Conservation (phyloP, 1,140 invertebrate species). For the Pseudomyrmex flavicornis region DNA sequence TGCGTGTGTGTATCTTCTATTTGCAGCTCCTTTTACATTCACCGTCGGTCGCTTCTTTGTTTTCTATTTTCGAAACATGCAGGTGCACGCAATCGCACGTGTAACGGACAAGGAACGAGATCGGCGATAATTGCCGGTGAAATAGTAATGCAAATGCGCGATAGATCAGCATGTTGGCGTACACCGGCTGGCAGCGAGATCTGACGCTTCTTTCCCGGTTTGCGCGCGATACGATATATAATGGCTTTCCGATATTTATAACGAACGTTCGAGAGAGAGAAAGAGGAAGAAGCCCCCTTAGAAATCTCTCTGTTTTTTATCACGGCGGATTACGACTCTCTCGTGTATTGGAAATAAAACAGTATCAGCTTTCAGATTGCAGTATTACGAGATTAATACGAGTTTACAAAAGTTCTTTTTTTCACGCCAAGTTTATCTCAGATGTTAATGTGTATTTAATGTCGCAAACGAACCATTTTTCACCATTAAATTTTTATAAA, state of each 20-base stretch:
- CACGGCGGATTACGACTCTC: background rate
- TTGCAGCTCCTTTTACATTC: background rate
- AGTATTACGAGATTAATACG: no score
- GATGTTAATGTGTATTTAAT: background rate
- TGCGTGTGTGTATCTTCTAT: background rate
- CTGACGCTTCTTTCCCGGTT: constrained; percentile 45
- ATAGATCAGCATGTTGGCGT: constrained; percentile 55
- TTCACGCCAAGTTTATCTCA: background rate
- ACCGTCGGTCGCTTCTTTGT: background rate
- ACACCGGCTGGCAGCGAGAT: constrained; percentile 25
- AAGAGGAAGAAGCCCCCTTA: constrained; percentile 1
- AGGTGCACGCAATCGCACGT: constrained; percentile 36
- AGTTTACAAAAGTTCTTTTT: background rate
- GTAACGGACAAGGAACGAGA: constrained; percentile 30
- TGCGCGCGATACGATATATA: constrained; percentile 33
- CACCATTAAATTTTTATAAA: background rate
- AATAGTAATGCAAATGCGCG: constrained; percentile 53
- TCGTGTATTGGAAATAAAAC: background rate
- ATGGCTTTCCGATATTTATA: constrained; percentile 56
- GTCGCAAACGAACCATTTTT: background rate
- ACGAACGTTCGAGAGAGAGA: background rate
- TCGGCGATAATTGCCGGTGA: constrained; percentile 44
- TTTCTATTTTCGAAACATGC: constrained; percentile 42
- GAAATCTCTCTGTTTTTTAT: constrained; percentile 34
- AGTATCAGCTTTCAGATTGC: background rate